Conservation (phyloP, 2,797 vertebrate species). For the Danio tinwini region DNA sequence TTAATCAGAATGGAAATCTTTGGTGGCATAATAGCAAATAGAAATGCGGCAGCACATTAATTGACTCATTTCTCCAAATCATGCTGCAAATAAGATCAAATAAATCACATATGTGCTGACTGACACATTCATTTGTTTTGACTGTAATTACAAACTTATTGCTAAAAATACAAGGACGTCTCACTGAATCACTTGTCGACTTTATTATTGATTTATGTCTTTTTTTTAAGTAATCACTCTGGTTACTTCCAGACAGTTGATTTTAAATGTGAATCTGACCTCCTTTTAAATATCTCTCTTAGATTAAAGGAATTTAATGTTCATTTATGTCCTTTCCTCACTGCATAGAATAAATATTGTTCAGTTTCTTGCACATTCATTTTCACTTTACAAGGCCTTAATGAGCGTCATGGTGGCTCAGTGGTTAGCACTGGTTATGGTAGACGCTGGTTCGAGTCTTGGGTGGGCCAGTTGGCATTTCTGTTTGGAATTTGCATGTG, state of each 20-base stretch:
- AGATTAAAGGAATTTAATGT: too few relatives aligned
- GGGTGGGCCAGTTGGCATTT: too few relatives aligned
- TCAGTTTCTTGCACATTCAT: too few relatives aligned
- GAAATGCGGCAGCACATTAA: background rate
- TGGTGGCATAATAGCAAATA: background rate
- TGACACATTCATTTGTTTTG: slow-evolving; percentile 17
- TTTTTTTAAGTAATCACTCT: slow-evolving; percentile 4
- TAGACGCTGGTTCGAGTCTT: too few relatives aligned
- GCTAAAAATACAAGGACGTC: slow-evolving; percentile 9
- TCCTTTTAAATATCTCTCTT: too few relatives aligned
- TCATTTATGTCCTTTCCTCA: slow-evolving; percentile 26
- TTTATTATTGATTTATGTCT: slow-evolving; percentile 16
- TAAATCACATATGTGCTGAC: slow-evolving; percentile 5
- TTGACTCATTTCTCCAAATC: background rate
- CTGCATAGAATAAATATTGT: slow-evolving; percentile 74
- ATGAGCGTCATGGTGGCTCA: too few relatives aligned
- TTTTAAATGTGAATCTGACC: background rate
- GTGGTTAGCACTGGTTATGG: too few relatives aligned
- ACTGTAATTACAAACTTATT: slow-evolving; percentile 7
- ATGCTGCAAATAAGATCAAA: slow-evolving; percentile 1
- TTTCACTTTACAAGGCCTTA: too few relatives aligned
- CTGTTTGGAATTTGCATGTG: too few relatives aligned
- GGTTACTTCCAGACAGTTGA: background rate
- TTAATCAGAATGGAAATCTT: background rate
- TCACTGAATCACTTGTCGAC: slow-evolving; percentile 6